phyloP scores from a whole-genome alignment of 1,140 invertebrate species.

The Eufriesea mexicana region DNA sequence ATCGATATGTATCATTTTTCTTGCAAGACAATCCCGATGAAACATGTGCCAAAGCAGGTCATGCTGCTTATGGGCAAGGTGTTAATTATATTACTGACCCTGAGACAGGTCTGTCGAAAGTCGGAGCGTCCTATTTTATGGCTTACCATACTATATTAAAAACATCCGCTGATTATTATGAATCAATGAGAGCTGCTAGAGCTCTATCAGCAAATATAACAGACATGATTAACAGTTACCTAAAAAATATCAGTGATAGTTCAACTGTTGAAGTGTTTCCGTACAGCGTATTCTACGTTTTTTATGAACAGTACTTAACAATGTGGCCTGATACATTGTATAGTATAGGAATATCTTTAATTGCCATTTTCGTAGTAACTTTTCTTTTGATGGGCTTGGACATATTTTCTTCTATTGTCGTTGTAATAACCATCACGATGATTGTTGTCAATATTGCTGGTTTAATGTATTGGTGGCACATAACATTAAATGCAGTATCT shows the following conservation, averaged over 20 bases:
- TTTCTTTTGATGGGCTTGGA: constrained; percentile 97
- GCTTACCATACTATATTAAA: constrained; percentile 97
- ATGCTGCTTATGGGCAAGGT: constrained; percentile 90
- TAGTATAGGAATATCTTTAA: constrained; percentile 93
- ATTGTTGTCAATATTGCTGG: constrained; percentile 96
- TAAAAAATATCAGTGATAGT: constrained; percentile 79
- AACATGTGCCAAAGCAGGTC: constrained; percentile 93
- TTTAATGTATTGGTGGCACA: constrained; percentile 98
- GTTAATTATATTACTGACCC: constrained; percentile 84
- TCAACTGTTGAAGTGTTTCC: constrained; percentile 93
- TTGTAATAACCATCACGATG: constrained; percentile 96
- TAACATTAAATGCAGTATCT: constrained; percentile 97
- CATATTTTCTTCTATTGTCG: constrained; percentile 93
- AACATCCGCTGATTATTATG: constrained; percentile 95
- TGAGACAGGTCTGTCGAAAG: constrained; percentile 76
- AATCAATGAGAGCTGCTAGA: constrained; percentile 92
- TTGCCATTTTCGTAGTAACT: constrained; percentile 96
- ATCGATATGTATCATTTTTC: constrained; percentile 93
- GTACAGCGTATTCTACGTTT: constrained; percentile 99
- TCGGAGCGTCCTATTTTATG: constrained; percentile 94
- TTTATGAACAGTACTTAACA: constrained; percentile 99
- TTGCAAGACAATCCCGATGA: constrained; percentile 93
- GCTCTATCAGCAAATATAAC: constrained; percentile 92
- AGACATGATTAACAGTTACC: constrained; percentile 86
- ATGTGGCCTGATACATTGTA: constrained; percentile 96